Evolutionary conservation across 2,888 invertebrate genomes (phyloP).

Genomic region (Parthenolecanium corni): DNA sequence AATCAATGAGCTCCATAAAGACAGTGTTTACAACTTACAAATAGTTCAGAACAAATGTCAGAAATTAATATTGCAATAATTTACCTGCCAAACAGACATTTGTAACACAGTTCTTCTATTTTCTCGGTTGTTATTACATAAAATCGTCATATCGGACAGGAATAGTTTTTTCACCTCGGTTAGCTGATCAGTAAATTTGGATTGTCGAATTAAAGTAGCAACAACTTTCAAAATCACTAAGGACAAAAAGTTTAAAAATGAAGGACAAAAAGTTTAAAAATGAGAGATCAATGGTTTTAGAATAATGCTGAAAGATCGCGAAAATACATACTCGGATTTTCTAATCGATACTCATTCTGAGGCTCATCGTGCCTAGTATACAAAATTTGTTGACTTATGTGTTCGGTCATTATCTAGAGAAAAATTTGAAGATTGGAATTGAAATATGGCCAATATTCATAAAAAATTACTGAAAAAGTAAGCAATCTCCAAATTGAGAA

Average conservation of each 20-base stretch:
- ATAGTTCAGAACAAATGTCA: neutral
- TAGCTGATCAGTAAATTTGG: constrained; percentile 82
- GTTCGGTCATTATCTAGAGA: constrained; percentile 84
- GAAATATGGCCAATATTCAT: no score
- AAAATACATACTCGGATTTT: constrained; percentile 78
- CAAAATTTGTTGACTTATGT: constrained; percentile 86
- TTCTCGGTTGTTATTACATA: constrained; percentile 94
- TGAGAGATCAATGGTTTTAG: neutral
- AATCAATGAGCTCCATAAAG: constrained; percentile 1
- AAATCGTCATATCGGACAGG: constrained; percentile 92
- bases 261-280: constrained; percentile 20
- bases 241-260: constrained; percentile 35
- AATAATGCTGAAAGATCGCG: neutral
- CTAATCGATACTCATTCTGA: constrained; percentile 84
- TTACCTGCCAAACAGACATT: constrained; percentile 96
- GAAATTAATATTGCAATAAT: neutral
- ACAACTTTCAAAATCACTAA: constrained; percentile 97
- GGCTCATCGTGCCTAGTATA: constrained; percentile 91
- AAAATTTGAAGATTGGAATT: no score
- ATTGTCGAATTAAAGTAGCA: constrained; percentile 90
- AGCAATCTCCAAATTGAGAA: neutral
- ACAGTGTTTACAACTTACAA: neutral
- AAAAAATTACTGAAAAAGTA: neutral
- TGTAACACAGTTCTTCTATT: constrained; percentile 93
- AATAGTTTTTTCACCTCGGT: constrained; percentile 91